Conservation (phyloP, 2,797 vertebrate species). For the Chaetodon trifasciatus region DNA sequence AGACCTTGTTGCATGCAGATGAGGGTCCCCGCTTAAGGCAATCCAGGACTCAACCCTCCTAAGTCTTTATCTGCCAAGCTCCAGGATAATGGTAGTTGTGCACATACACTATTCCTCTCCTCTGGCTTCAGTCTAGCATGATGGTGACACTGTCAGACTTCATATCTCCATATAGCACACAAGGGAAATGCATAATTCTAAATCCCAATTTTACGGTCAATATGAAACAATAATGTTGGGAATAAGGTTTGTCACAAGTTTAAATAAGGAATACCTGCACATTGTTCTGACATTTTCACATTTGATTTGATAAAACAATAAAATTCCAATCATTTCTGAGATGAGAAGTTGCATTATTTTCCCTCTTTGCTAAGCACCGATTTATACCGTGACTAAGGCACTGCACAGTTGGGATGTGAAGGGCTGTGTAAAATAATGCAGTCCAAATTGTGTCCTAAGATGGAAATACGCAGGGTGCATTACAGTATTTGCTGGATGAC, state of each 20-base stretch:
- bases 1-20: conserved; percentile 78
- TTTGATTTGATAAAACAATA: conserved; percentile 56
- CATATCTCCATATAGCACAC: conserved; percentile 48
- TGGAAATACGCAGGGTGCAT: conserved; percentile 6
- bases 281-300: conserved; percentile 42
- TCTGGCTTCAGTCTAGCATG: conserved; percentile 62
- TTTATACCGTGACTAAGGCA: conserved; percentile 29
- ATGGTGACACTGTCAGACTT: conserved; percentile 64
- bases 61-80: conserved; percentile 82
- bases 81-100: conserved; percentile 70
- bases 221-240: conserved; percentile 30
- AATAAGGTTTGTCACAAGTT: conserved; percentile 27
- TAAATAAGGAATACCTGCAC: conserved; percentile 51
- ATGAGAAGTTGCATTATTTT: conserved; percentile 15
- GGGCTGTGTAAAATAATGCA: conserved; percentile 29
- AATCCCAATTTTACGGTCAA: conserved; percentile 39
- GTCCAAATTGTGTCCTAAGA: conserved; percentile 21
- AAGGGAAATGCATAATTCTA: conserved; percentile 42
- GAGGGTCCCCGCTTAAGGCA: conserved; percentile 76
- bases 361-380: neutral
- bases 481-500: conserved; percentile 32
- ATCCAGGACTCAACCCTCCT: conserved; percentile 80
- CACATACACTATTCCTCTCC: conserved; percentile 56
- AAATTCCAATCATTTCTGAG: conserved; percentile 40
- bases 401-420: conserved; percentile 17